Conservation (phyloP, 2,888 invertebrate genomes). For the Harpagoxenus sublaevis region DNA sequence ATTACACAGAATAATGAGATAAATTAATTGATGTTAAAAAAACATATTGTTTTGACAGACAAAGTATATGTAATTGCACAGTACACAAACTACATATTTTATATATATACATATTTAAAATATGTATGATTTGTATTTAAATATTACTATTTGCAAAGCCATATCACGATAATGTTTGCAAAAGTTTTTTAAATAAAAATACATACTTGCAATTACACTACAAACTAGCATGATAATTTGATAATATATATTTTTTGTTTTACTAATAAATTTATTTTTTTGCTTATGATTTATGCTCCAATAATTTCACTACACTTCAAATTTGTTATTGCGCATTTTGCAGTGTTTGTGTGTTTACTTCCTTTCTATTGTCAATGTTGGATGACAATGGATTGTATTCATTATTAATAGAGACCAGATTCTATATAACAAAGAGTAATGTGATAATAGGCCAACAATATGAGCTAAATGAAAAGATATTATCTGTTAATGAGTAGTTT, state of each 20-base stretch:
- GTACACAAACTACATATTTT: not conserved
- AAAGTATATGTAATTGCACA: not conserved
- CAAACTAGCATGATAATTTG: not conserved
- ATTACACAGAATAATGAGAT: not conserved
- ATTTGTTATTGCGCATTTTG: constrained; percentile 60
- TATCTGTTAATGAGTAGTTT: too few species aligned
- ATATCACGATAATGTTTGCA: not conserved
- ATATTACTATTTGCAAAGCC: not conserved
- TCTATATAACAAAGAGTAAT: too few species aligned
- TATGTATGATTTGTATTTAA: not conserved
- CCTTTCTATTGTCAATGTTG: constrained; percentile 56
- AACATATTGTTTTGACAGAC: not conserved
- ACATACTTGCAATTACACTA: not conserved
- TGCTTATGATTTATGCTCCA: constrained; percentile 13
- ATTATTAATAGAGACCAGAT: not conserved
- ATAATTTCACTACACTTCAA: constrained; percentile 17
- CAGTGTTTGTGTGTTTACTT: constrained; percentile 65
- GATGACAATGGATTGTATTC: not conserved
- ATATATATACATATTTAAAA: too few species aligned
- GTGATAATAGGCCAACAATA: too few species aligned
- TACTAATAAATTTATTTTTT: constrained; percentile 17
- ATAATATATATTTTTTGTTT: not conserved
- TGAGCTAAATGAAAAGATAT: too few species aligned
- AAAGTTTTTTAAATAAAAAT: constrained; percentile 4
- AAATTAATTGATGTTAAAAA: not conserved